Base-by-base conservation (phyloP, 2,888 invertebrate genomes). In the Apeira syringaria region DNA sequence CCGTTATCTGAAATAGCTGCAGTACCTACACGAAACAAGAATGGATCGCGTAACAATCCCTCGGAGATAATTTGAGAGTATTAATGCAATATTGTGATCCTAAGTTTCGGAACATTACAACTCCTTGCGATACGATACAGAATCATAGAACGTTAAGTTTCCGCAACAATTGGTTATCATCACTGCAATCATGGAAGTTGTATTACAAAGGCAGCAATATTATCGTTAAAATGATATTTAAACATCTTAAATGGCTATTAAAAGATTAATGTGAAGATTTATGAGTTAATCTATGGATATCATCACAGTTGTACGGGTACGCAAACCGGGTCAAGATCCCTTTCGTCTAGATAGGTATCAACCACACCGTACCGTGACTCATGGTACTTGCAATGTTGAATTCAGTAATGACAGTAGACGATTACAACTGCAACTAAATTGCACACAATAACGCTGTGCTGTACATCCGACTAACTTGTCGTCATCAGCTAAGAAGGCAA, bases 1-100 rank as follows among this genome's bases (percentile, higher is more conserved):
- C 43, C 26, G 36, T 46, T 48, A 46, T 48, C 44, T 28, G 9
- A 29, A 33, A 18, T 18, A n/a, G 25, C 44, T 33, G 37, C 17
- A 32, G 18, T 25, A 29, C n/a, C n/a, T n/a, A n/a, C 24, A 37
- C 17, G 8, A 24, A 27, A 32, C 29, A 29, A 34, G 12, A 29
- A 38, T 37, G 37, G 37, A 43, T 37, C 28, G 33, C 13, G 18
- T 8, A 25, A 38, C 29, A 38, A 38, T 29, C 29, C 38, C 11
- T 17, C 20, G 13, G 24, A 18, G 29, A 28, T 20, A 37, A 27
- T 27, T 12, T 12, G 20, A 8, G 22, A 22, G 1, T 22, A 12
- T 8, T n/a, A n/a, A 13, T 13, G 15, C 9, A 15, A 9, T 9
- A 9, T 15, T n/a, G 1, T 4, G 5, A 3, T 15, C n/a, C 7